Base-by-base conservation (phyloP, 2,113 vertebrate species). In the Lamprologus sp. region DNA sequence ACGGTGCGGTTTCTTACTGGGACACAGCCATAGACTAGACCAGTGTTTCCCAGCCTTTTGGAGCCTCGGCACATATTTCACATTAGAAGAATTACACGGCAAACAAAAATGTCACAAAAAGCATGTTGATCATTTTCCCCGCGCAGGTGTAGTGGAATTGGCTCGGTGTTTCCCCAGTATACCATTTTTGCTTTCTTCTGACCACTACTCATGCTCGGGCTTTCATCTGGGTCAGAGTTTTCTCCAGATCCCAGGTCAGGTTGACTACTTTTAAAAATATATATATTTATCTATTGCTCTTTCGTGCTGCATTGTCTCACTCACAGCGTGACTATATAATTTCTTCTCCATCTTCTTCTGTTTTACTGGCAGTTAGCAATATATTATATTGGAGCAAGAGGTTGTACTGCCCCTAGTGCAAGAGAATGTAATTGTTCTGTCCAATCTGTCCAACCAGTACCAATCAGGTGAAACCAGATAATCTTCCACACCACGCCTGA, bases 131-230 rank as follows among this genome's bases (percentile, higher is more conserved):
- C 47, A 19, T 51, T 51, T 19, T 1, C 7, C 45, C 15, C 2
- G 8, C 8, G 3, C 49, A 51, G 47, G 49, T 10, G 5, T 5
- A n/a, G 19, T 10, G 9, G 49, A 53, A n/a, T n/a, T n/a, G 49
- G 49, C 1, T 53, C 5, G 9, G 9, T 3, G 5, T 53, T 6
- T 11, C 19, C 0, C 51, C 9, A 53, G 17, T 5, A 2, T 5
- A 53, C 9, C 19, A 11, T 53, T 21, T 53, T 21, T 53, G 51
- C 51, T 53, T 53, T 53, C 51, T 53, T 53, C 51, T 53, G 51
- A 53, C 19, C 19, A 53, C 51, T 11, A 6, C 51, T 53, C 51
- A 0, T 21, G 3, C 51, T 53, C 5, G n/a, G 51, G 51, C 5
- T 0, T 6, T 4, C 51, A 53, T 53, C 51, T 51, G 49, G 49